Evolutionary conservation across 2,797 vertebrate species (phyloP), one percentile per base, ranked within the genome.

Genomic region (Anguilla obscura): DNA sequence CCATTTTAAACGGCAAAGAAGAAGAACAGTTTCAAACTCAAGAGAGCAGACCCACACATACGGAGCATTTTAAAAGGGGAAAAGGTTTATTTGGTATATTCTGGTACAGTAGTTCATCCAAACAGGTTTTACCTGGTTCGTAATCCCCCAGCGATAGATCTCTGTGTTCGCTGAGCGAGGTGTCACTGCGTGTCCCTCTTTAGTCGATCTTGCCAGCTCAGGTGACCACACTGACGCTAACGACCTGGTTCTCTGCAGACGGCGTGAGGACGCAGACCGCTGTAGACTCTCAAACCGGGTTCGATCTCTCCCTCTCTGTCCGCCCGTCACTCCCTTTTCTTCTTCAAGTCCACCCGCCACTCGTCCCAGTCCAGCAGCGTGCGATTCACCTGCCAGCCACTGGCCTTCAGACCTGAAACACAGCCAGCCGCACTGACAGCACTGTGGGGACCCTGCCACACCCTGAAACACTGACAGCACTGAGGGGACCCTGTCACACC

Each of bases 311-410:
- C 56, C 21, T 3, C 18, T 76, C 84, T 14, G 9, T 86, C 6
- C 56, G 21, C 96, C 90, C 97, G 89, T 87, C 92, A 58, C 58
- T 89, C 63, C 63, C 5, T 14, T 91, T 98, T 97, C 91, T 94
- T 96, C 91, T 92, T 95, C 97, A 97, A 98, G 0, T 95, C 94
- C 0, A 96, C 95, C 86, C 97, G 95, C 98, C 98, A 98, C 88
- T 98, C 97, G 48, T 98, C 96, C 90, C 97, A 96, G 93, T 97
- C 96, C 52, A 98, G 90, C 36, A 97, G 94, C 84, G 96, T 97
- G 84, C 96, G 94, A 52, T 95, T 95, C 0, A 93, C 95, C 80
- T 95, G 95, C 98, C 98, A 98, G 79, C 96, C 96, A 0, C 92
- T 93, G 14, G 90, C 93, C 63, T 93, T 93, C 56, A 97, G 91